Evolutionary conservation across 1,140 invertebrate genomes (phyloP), one percentile per base, ranked within the genome.

Genomic region (Laodelphax striatellus): DNA sequence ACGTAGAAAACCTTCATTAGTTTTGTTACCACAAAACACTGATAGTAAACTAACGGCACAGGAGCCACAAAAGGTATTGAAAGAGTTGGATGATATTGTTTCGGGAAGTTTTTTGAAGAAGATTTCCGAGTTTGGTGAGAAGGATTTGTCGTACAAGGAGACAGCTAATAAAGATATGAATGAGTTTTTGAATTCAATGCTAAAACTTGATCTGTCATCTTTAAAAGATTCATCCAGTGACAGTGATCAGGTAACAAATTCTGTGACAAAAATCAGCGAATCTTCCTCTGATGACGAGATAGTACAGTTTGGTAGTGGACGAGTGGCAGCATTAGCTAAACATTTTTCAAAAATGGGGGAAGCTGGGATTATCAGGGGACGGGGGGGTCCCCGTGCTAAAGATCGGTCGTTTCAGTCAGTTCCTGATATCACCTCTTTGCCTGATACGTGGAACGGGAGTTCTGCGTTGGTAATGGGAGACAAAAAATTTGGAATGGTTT

Each of bases 281-380:
- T 22, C 28, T 2, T 41, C 44, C 13, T 52, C 43, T 24, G 57
- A 62, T 13, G 57, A 58, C 16, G 61, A 58, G 2, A 54, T 43
- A 13, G 11, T 60, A 34, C 46, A 58, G 34, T 73, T 82, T 1
- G 78, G 80, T 0, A 78, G 77, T 70, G 68, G 80, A 63, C 63
- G 79, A 71, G 82, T 85, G 1, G 81, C 80, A 52, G 79, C 79
- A 13, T 66, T 84, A 50, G 77, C 81, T 1, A 78, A 78, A 64
- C 79, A 80, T 65, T 84, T 83, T 64, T 77, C 77, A 0, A 68
- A 72, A 52, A 69, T 80, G 1, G 76, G 73, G 0, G 73, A 76
- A 41, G 70, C 71, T 0, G 73, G 73, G 13, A 55, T 76, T 6
- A 76, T 77, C 14, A 70, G 73, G 46, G 65, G 65, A 21, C 61